These are phyloP conservation scores for Trypoxylus dichotomus DNA, from an alignment of 1,140 invertebrate genomes.

Conservation along the genomic window DNA sequence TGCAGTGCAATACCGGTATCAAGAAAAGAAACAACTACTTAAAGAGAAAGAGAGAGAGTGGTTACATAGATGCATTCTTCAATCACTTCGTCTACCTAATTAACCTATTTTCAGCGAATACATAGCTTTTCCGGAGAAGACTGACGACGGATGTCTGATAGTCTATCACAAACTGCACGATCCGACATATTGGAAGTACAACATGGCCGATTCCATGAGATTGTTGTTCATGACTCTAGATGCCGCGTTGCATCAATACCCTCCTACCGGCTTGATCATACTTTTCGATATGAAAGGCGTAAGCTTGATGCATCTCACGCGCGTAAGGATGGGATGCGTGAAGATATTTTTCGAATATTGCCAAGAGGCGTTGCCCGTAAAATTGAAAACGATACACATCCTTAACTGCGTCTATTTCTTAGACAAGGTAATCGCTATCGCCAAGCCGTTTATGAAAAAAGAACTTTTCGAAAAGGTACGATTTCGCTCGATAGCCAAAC, in stretches of 20 bases:
- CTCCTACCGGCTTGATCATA: conserved; percentile 58
- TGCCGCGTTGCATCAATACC: conserved; percentile 46
- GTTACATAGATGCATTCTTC: too few relatives aligned
- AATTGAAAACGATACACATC: conserved; percentile 65
- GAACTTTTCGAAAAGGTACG: conserved; percentile 64
- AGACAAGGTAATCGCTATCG: conserved; percentile 63
- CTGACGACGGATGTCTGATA: conserved; percentile 61
- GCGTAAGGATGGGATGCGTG: conserved; percentile 55
- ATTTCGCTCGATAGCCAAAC: background rate
- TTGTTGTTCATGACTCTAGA: conserved; percentile 66
- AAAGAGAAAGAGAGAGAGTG: too few relatives aligned
- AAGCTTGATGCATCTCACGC: conserved; percentile 59
- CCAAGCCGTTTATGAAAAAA: conserved; percentile 66
- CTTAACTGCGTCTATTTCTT: conserved; percentile 66
- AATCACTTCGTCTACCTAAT: background rate
- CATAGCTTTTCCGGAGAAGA: conserved; percentile 58
- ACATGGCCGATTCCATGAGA: conserved; percentile 62
- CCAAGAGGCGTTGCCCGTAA: conserved; percentile 63
- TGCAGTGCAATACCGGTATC: too few relatives aligned
- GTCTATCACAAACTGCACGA: conserved; percentile 64
- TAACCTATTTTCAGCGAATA: conserved; percentile 52
- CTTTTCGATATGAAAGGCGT: conserved; percentile 66
- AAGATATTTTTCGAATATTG: conserved; percentile 55
- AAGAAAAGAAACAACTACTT: too few relatives aligned
- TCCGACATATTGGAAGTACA: conserved; percentile 61